Base-by-base conservation (phyloP, 2,113 vertebrate genomes). In the Phyllostomus hastatus region DNA sequence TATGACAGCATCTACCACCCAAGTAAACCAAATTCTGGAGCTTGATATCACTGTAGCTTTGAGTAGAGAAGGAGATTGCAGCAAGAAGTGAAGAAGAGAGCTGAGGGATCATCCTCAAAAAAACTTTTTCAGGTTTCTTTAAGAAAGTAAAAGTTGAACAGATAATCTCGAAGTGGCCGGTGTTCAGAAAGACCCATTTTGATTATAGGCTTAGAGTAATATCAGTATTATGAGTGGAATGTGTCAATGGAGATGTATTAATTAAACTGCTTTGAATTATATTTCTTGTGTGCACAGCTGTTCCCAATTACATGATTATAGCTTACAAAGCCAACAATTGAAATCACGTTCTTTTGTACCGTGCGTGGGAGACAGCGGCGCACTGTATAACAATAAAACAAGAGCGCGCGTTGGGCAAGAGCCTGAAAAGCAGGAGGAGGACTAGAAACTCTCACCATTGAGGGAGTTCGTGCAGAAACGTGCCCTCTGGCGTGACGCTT, bases 221-320 rank as follows among this genome's bases (percentile, higher is more conserved):
- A 93, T 97, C 59, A 91, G 94, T 81, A 97, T 85, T 95, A n/a
- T 80, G 54, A 89, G 52, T 88, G 72, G 91, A 78, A 92, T 96
- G 97, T 98, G 88, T 97, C 82, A 97, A 73, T 79, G 96, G 70
- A 92, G 84, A 97, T 88, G 33, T 97, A 97, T 97, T 96, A 98
- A 98, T 98, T 97, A 98, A 98, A 94, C 76, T 94, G n/a, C 78
- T 97, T 97, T 98, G 87, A 87, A 91, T 93, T 80, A 33, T 4
- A 95, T 96, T 95, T 64, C 88, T 96, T 95, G 76, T 61, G n/a
- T 93, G 91, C 97, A 83, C 96, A 97, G 97, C 97, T 98, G 97
- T 97, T 98, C 98, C 96, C 95, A 97, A 98, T 98, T 97, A 98
- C 82, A 88, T 79, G 86, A 98, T 98, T 92, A 93, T 66, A 82